Conservation (phyloP, 2,113 vertebrate genomes). For the Salvator merianae region DNA sequence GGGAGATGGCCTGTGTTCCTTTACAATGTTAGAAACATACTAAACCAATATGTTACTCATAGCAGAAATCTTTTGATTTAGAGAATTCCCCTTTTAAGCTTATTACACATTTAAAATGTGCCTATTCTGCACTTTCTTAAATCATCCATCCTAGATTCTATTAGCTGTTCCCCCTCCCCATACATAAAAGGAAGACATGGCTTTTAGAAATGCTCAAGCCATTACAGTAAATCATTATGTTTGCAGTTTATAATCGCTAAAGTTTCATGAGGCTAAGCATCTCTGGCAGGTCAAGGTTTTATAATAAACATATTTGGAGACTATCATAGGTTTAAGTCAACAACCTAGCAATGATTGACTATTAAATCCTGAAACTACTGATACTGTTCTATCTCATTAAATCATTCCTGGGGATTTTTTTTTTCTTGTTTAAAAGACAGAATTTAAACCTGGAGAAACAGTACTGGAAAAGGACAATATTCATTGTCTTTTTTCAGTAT, state of each 20-base stretch:
- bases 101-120: slow-evolving; percentile 36
- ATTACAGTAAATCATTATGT: slow-evolving; percentile 66
- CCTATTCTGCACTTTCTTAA: slow-evolving; percentile 43
- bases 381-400: slow-evolving; percentile 28
- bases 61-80: slow-evolving; percentile 6
- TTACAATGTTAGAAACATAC: background rate
- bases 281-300: slow-evolving; percentile 58
- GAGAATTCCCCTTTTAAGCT: slow-evolving; percentile 9
- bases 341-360: background rate
- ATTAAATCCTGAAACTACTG: background rate
- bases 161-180: slow-evolving; percentile 26
- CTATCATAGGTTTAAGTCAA: background rate
- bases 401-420: slow-evolving; percentile 1
- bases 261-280: slow-evolving; percentile 44
- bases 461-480: background rate
- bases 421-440: slow-evolving; percentile 1
- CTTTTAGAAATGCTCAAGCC: slow-evolving; percentile 68
- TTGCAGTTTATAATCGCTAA: slow-evolving; percentile 56
- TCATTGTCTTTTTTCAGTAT: slow-evolving; percentile 4
- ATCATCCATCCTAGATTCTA: slow-evolving; percentile 55
- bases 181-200: slow-evolving; percentile 44
- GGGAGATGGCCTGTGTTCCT: too few relatives aligned
- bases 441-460: slow-evolving; percentile 25
- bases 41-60: background rate
- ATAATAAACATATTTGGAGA: slow-evolving; percentile 54